Base-by-base conservation (phyloP, 2,797 vertebrate genomes). In the Dryobates pubescens region DNA sequence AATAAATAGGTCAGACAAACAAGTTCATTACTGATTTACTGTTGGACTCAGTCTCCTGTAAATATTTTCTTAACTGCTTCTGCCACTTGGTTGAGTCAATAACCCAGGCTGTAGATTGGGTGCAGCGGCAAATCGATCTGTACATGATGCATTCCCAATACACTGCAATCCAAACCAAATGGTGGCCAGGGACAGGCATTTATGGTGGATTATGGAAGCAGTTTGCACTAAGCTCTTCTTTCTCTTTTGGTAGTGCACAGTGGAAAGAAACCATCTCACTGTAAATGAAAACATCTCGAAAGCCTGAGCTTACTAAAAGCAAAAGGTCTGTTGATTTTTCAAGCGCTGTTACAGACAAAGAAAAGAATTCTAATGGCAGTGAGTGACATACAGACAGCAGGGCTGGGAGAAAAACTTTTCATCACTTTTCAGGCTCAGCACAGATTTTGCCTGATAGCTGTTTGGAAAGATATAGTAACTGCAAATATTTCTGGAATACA, bases 1-100 rank as follows among this genome's bases (percentile, higher is more conserved):
- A 77, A 86, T 91, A 96, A 96, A 90, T 94, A 90, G 96, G 95
- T 95, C 96, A 95, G 93, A 93, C 86, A 92, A 93, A 86, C 69
- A 77, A 94, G 63, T 89, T 93, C 74, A 90, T 96, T 90, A 88
- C 75, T 91, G 93, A 94, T 76, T 73, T 78, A 41, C 57, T 94
- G 84, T 78, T 91, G 82, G 91, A 69, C n/a, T 94, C 84, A 78
- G 59, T 93, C 92, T 87, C 73, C 88, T 97, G 89, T 91, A 86
- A 94, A 93, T 91, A 59, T 93, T 94, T 91, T 78, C 95, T 94
- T 91, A 86, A 80, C 92, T 89, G 88, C 87, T 92, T 90, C 78
- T 96, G 90, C 95, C 83, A 75, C 68, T 32, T 89, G 85, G 24
- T 29, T 12, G 84, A 73, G 91, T 96, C 92, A 11, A 95, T 96